Percentiles rank a stretch among this genome's conserved stretches.
Evolutionary conservation across 37 sponge, comb jelly and placozoan species (phyloP).

Genomic region (Dysidea cf. avara): DNA sequence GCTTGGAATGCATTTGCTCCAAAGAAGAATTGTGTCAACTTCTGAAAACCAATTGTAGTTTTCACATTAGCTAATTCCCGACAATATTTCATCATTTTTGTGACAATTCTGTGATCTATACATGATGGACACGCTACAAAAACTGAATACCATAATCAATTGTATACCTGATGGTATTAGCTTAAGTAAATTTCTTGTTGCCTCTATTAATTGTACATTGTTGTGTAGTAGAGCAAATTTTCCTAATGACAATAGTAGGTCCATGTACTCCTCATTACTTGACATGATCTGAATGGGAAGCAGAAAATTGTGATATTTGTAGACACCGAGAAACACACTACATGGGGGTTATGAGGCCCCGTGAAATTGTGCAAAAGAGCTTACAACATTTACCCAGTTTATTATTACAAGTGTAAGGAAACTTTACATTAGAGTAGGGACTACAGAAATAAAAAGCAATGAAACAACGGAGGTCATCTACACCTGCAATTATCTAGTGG

Average conservation of each 20-base stretch:
- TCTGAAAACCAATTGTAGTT: slow-evolving; percentile 2
- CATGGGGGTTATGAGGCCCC: too few relatives aligned
- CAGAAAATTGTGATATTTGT: too few relatives aligned
- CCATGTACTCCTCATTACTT: slow-evolving; percentile 27
- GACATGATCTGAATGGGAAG: slow-evolving; percentile 67
- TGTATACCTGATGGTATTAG: slow-evolving; percentile 70
- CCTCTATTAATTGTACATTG: slow-evolving; percentile 51
- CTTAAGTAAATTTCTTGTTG: slow-evolving; percentile 59
- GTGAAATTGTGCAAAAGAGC: too few relatives aligned
- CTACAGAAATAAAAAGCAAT: too few relatives aligned
- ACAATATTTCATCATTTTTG: slow-evolving; percentile 47
- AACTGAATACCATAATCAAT: background rate
- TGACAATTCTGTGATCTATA: slow-evolving; percentile 15
- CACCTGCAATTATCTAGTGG: too few relatives aligned
- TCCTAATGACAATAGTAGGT: slow-evolving; percentile 63
- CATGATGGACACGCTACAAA: too few relatives aligned
- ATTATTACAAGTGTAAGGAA: too few relatives aligned
- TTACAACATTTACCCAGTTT: too few relatives aligned
- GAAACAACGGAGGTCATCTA: too few relatives aligned
- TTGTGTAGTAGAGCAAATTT: slow-evolving; percentile 68
- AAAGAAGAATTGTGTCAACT: slow-evolving; percentile 21
- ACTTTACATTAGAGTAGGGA: too few relatives aligned
- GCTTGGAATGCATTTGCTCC: slow-evolving; percentile 38
- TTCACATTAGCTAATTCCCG: slow-evolving; percentile 29
- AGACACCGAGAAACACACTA: too few relatives aligned